phyloP scores from a whole-genome alignment of 37 sponge, comb jelly and placozoan genomes.

The Petrosia ficiformis region DNA sequence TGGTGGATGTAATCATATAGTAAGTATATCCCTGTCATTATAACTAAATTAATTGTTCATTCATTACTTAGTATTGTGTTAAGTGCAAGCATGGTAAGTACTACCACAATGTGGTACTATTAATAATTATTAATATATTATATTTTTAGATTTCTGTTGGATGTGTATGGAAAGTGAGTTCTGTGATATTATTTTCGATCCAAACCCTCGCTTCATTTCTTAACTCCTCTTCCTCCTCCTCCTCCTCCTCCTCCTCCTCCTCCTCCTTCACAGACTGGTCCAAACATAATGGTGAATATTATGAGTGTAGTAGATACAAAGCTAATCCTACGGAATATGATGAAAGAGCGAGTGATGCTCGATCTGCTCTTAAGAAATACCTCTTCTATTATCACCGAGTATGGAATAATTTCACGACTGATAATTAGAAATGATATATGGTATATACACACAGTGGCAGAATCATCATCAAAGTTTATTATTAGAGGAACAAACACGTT shows the following conservation, averaged over 20 bases:
- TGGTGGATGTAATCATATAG: slow-evolving; percentile 96
- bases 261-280: slow-evolving; percentile 44
- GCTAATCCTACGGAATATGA: slow-evolving; percentile 20
- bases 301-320: slow-evolving; percentile 84
- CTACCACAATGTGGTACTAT: too few species aligned
- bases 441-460: slow-evolving; percentile 60
- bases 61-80: slow-evolving; percentile 32
- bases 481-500: slow-evolving; percentile 66
- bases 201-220: too few species aligned
- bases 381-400: slow-evolving; percentile 83
- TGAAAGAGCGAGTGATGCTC: slow-evolving; percentile 11
- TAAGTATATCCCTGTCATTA: slow-evolving; percentile 11
- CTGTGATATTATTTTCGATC: too few species aligned
- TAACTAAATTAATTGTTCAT: background rate
- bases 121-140: too few species aligned
- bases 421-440: background rate
- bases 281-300: slow-evolving; percentile 77
- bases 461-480: slow-evolving; percentile 72
- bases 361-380: slow-evolving; percentile 79
- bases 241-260: background rate
- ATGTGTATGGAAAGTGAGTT: slow-evolving; percentile 74
- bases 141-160: slow-evolving; percentile 78
- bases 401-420: background rate
- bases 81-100: slow-evolving; percentile 54
- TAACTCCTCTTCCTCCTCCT: too few species aligned